phyloP scores from a whole-genome alignment of 2,113 vertebrate species.

The Syrmaticus mikado region DNA sequence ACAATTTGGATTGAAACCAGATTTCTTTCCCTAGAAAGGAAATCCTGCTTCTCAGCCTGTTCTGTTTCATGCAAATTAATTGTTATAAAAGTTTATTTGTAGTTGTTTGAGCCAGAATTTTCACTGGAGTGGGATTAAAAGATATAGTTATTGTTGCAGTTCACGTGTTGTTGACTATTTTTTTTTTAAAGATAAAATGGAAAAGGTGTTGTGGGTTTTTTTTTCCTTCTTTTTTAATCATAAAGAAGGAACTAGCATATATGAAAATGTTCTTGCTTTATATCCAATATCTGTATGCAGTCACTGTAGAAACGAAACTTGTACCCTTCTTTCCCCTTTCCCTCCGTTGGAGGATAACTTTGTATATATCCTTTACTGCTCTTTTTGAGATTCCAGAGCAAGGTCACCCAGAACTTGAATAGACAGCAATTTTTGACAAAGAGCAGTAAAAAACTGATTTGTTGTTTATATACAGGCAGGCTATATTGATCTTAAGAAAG shows the following conservation, averaged over 20 bases:
- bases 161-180: background rate
- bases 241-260: background rate
- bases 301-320: background rate
- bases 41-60: constrained; percentile 10
- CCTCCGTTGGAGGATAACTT: background rate
- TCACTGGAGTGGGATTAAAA: background rate
- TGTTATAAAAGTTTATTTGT: constrained; percentile 10
- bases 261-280: background rate
- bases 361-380: background rate
- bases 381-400: background rate
- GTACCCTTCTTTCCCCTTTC: background rate
- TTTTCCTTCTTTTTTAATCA: background rate
- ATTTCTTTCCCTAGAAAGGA: constrained; percentile 3
- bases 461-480: background rate
- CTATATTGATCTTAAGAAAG: background rate
- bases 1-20: constrained; percentile 31
- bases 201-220: background rate
- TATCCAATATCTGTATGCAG: background rate
- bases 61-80: constrained; percentile 35
- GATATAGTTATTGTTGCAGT: background rate
- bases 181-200: background rate
- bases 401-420: background rate
- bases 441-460: background rate
- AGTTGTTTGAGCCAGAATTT: constrained; percentile 19
- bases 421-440: background rate